Percentiles rank a stretch among this genome's conserved stretches.
These are phyloP conservation scores for Botrylloides violaceus DNA, from an alignment of 23 tunicate species.

Conservation along the genomic window DNA sequence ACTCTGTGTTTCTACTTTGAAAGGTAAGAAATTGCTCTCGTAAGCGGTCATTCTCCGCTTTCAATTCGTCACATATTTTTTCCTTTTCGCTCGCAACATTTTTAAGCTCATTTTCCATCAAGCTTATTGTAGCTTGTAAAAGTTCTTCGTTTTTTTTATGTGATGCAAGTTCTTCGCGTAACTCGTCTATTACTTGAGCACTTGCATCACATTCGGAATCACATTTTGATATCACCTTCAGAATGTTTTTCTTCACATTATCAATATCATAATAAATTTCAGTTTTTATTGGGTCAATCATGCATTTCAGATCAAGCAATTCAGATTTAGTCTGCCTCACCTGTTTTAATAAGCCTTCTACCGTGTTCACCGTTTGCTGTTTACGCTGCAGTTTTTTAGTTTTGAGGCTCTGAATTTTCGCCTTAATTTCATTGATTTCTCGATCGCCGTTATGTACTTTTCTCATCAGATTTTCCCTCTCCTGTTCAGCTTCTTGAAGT, in stretches of 20 bases:
- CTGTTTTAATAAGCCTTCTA: neutral
- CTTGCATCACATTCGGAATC: neutral
- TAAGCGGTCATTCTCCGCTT: conserved; percentile 1
- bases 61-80: neutral
- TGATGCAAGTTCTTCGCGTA: conserved; percentile 6
- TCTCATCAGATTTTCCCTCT: neutral
- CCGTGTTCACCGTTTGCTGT: neutral
- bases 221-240: neutral
- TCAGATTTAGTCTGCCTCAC: neutral
- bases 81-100: neutral
- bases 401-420: neutral
- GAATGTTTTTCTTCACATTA: neutral
- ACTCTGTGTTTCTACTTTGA: neutral
- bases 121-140: conserved; percentile 2
- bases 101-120: conserved; percentile 4
- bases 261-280: neutral
- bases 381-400: neutral
- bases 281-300: neutral
- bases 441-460: neutral
- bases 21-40: neutral
- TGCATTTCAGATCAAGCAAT: neutral
- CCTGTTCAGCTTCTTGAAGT: neutral
- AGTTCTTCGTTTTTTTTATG: conserved; percentile 6
- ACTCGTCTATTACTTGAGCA: neutral
- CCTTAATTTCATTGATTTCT: neutral